Evolutionary conservation across 2,113 vertebrate genomes (phyloP), one percentile per base, ranked within the genome.

Genomic region (Pseudorhombus dupliciocellatus): DNA sequence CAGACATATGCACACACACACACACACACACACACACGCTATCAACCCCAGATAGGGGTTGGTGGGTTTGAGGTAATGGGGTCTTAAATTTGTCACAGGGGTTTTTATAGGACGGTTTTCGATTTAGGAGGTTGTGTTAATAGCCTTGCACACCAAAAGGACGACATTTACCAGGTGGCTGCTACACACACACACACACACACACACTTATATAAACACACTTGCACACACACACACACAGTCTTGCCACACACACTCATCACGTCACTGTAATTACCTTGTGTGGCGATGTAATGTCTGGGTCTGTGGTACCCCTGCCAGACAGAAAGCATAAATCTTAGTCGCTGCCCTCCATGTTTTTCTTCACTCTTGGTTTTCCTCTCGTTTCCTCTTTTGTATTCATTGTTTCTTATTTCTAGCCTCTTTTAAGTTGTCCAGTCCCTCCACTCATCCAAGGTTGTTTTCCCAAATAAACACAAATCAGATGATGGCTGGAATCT

Each of bases 221-320:
- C 11, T 34, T 34, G 9, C 20, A 51, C n/a, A 3, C 51, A 53
- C 31, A 65, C 51, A 1, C 1, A 64, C 50, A 11, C 44, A 42
- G 18, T 18, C 37, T 31, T 48, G 34, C 57, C 82, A 50, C 76
- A 75, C 71, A 83, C 71, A 71, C 67, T 56, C 51, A 71, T 73
- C 51, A 31, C 16, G 10, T 71, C 54, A 40, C 31, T 70, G 75
- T 78, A 83, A 84, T 89, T 88, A 92, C 90, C 89, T 88, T 92
- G 90, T 40, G 89, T 90, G 83, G 89, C 90, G 79, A 91, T 90
- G 85, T 91, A 91, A 87, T 91, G 90, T 87, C 90, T 83, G 79
- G 90, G 90, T 85, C 89, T 77, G 5, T 90, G 89, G 80, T 91
- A 91, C 0, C 90, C 90, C 89, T 91, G 86, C 25, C 68, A 84